Percentiles rank a stretch among this genome's conserved stretches.
These are phyloP conservation scores for Acronicta leporina DNA, from an alignment of 2,888 invertebrate genomes.

Conservation along the genomic window DNA sequence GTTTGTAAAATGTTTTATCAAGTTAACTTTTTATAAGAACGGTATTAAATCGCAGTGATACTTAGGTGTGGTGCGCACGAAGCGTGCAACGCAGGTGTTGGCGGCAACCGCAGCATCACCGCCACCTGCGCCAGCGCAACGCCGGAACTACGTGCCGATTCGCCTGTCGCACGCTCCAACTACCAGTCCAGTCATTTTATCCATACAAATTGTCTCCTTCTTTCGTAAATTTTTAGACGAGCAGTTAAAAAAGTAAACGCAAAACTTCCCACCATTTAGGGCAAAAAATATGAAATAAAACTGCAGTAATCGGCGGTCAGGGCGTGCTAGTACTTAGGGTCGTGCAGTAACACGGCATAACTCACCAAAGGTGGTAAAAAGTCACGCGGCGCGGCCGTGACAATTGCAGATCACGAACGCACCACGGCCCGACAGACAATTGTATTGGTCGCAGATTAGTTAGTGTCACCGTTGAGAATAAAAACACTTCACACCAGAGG, in stretches of 20 bases:
- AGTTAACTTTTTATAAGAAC: conserved; percentile 16
- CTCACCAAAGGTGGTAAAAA: conserved; percentile 86
- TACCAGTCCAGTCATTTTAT: conserved; percentile 13
- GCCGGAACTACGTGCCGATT: conserved; percentile 83
- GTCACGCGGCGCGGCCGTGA: conserved; percentile 70
- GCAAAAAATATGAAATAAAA: conserved; percentile 6
- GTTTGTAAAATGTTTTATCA: background rate
- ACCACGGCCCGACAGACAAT: conserved; percentile 65
- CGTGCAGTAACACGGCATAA: conserved; percentile 77
- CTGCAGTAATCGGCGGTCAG: conserved; percentile 36
- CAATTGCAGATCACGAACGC: conserved; percentile 79
- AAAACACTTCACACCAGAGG: background rate
- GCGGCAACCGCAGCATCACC: conserved; percentile 71
- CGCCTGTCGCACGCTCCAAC: conserved; percentile 65
- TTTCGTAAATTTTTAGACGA: background rate
- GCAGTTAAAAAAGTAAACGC: background rate
- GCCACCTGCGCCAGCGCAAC: conserved; percentile 70
- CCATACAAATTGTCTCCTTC: conserved; percentile 4
- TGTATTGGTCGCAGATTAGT: conserved; percentile 75
- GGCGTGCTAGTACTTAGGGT: conserved; percentile 66
- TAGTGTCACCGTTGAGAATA: conserved; percentile 53
- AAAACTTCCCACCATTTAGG: background rate
- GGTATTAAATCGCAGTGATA: conserved; percentile 48
- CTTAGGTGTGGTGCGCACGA: conserved; percentile 56
- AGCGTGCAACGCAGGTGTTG: conserved; percentile 71